A percentile compares a stretch with the other conserved stretches of the same genome.
These are phyloP conservation scores for Labroides dimidiatus DNA, from an alignment of 2,797 vertebrate species.

Conservation along the genomic window DNA sequence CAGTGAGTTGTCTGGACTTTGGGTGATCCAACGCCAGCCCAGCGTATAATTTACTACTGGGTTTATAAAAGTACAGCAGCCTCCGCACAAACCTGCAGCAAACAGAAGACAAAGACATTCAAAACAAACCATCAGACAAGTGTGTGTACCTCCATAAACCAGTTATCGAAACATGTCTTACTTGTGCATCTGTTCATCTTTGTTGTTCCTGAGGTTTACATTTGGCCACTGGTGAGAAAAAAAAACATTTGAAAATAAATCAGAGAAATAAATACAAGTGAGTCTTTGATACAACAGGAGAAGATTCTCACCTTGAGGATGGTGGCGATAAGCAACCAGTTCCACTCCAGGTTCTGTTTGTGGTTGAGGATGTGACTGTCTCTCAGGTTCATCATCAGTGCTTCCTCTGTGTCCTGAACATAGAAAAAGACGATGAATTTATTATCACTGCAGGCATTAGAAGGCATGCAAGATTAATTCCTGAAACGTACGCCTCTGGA, in stretches of 20 bases:
- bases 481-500: background rate
- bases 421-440: background rate
- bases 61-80: constrained; percentile 97
- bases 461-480: background rate
- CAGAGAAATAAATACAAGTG: background rate
- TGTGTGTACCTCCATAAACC: background rate
- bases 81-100: constrained; percentile 93
- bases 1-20: constrained; percentile 96
- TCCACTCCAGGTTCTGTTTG: constrained; percentile 98
- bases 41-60: constrained; percentile 96
- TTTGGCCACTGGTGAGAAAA: constrained; percentile 91
- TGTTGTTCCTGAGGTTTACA: constrained; percentile 96
- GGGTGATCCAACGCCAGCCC: constrained; percentile 92
- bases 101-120: constrained; percentile 21
- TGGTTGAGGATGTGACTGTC: constrained; percentile 98
- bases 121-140: background rate
- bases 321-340: constrained; percentile 97
- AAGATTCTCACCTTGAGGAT: constrained; percentile 91
- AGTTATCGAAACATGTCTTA: constrained; percentile 60
- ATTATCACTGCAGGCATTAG: background rate
- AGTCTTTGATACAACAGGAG: constrained; percentile 13
- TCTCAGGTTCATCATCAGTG: constrained; percentile 93
- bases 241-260: constrained; percentile 15
- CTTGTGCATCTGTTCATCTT: constrained; percentile 99
- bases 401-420: constrained; percentile 95